Base-by-base conservation (phyloP, 2,797 vertebrate species). In the Pampus argenteus region DNA sequence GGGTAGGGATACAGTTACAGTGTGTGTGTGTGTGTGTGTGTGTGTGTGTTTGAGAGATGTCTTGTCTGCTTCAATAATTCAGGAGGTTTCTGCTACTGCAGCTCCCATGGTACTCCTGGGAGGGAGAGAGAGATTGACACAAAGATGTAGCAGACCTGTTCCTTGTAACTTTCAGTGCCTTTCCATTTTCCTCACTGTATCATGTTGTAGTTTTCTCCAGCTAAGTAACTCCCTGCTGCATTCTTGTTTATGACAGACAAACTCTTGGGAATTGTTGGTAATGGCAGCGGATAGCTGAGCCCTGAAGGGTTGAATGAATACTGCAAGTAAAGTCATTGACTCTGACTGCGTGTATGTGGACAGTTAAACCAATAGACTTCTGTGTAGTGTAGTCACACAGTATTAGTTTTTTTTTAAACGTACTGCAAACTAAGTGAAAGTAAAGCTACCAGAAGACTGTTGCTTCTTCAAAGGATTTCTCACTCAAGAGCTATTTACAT, bases 31-130 rank as follows among this genome's bases (percentile, higher is more conserved):
- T 45, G 65, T 31, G 74, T 9, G 31, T 7, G 63, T 66, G 75
- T 67, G 67, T 78, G 74, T 50, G 74, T 34, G 51, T 87, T 79
- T 84, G 84, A 87, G 79, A 81, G 72, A 83, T 74, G 79, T 81
- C 90, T 86, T 88, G 85, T 88, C 88, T 76, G 71, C 86, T 87
- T 92, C 86, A 92, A 92, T 92, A 92, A 92, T 92, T 91, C 81
- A 93, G 76, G 42, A 79, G 79, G 68, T 89, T 87, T 86, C 85
- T 86, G 86, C 78, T 66, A 31, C 79, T 68, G 81, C 73, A 66
- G 84, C 69, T 88, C 66, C 66, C 80, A 69, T 79, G 86, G 74
- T 76, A 67, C 87, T 89, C 49, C 11, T 66, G 71, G 66, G 44
- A 22, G 36, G 38, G 56, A 42, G 50, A 5, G 28, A 38, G 70